Evolutionary conservation across 2,888 invertebrate genomes (phyloP).

Genomic region (Arctia plantaginis): DNA sequence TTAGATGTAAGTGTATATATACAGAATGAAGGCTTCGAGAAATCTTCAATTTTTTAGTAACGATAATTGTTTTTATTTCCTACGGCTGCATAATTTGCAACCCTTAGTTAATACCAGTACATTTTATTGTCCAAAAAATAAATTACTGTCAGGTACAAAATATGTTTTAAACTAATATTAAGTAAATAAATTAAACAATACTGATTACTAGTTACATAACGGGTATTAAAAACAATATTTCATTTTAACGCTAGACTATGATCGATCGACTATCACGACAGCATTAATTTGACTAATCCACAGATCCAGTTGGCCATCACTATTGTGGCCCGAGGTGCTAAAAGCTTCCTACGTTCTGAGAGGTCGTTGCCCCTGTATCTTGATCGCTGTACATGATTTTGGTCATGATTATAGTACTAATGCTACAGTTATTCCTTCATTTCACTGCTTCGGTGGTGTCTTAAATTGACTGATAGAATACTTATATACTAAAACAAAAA

Average conservation of each 20-base stretch:
- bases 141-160: not conserved
- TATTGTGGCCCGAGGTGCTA: constrained; percentile 36
- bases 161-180: not conserved
- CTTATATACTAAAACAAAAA: too few relatives aligned
- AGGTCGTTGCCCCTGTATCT: constrained; percentile 34
- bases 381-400: constrained; percentile 19
- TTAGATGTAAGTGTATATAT: too few relatives aligned
- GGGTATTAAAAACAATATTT: not conserved
- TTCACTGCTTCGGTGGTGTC: too few relatives aligned
- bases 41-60: too few relatives aligned
- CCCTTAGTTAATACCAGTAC: too few relatives aligned
- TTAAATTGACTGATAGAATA: too few relatives aligned
- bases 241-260: not conserved
- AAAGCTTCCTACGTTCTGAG: constrained; percentile 27
- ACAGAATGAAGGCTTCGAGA: too few relatives aligned
- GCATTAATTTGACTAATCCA: constrained; percentile 28
- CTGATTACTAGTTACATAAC: not conserved
- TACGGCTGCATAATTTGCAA: too few relatives aligned
- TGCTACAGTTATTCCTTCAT: constrained; percentile 12
- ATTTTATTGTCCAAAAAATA: not conserved
- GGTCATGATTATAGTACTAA: constrained; percentile 14
- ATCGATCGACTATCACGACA: constrained; percentile 7
- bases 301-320: constrained; percentile 32
- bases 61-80: too few relatives aligned
- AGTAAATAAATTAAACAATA: too few relatives aligned